phyloP scores from a whole-genome alignment of 2,797 vertebrate genomes.

The Coluber constrictor region DNA sequence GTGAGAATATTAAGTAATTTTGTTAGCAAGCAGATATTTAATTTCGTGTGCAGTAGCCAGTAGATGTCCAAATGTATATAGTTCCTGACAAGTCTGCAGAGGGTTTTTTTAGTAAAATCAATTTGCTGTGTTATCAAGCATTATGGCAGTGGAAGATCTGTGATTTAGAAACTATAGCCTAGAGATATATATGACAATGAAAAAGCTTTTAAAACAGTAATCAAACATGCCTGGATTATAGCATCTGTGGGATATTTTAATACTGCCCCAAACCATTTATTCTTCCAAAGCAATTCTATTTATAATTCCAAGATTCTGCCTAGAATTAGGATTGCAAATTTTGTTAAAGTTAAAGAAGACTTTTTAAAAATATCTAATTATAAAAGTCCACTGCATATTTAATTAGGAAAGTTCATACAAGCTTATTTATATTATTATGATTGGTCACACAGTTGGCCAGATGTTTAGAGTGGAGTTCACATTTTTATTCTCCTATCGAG shows the following conservation, averaged over 20 bases:
- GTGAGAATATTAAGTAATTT: not conserved
- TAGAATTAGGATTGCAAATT: not conserved
- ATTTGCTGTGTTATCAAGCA: not conserved
- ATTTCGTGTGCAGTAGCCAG: not conserved
- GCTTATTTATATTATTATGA: not conserved
- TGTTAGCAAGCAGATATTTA: not conserved
- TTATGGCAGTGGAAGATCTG: not conserved
- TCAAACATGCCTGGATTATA: not conserved
- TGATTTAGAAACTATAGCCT: not conserved
- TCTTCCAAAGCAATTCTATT: not conserved
- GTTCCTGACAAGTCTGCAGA: not conserved
- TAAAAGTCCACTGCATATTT: not conserved
- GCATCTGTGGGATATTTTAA: not conserved
- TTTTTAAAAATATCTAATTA: not conserved
- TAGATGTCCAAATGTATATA: not conserved
- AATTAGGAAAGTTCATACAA: not conserved
- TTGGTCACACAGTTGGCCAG: not conserved
- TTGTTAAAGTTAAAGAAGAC: not conserved
- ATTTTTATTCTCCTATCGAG: not conserved
- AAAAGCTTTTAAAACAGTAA: not conserved
- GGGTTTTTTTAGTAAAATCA: slow-evolving; percentile 10
- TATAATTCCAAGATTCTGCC: not conserved
- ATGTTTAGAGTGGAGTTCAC: not conserved
- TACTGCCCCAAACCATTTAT: not conserved
- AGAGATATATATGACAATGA: not conserved